Base-by-base conservation (phyloP, 2,888 invertebrate genomes). In the Trachelus iudaicus region DNA sequence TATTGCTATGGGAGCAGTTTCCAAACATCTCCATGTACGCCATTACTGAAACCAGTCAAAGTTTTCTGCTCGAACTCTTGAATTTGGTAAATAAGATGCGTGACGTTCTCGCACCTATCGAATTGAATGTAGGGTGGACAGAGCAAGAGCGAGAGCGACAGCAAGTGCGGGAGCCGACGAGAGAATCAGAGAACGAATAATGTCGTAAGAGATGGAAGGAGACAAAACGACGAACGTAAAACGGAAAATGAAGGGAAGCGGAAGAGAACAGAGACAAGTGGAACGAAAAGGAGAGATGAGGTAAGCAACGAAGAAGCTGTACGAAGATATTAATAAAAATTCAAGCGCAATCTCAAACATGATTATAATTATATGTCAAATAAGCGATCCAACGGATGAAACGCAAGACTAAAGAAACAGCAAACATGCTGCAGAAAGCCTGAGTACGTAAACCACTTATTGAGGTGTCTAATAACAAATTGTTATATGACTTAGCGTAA, bases 21-120 rank as follows among this genome's bases (percentile, higher is more conserved):
- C 97, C 97, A 89, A 97, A 96, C 95, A 98, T 97, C 93, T 98
- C 97, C 98, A 98, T 98, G 92, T 98, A 98, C 83, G 97, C 97
- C 96, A 97, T 97, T 89, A 98, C 98, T 97, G 94, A 85, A 93
- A 93, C 76, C 31, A 69, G 33, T 69, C 4, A 69, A 30, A 69
- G 12, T 69, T 30, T 30, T 33, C 30, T 6, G 40, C 1, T 40
- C 15, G 15, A 40, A 15, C 40, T 40, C 40, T 15, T 40, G 40
- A 4, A 40, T 40, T 15, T 40, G 15, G 15, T 15, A 40, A 15
- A 40, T 15, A 15, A 15, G 40, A 40, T 40, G 40, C 15, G 40
- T 15, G 4, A 40, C 15, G 4, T 40, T 40, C 15, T 40, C 6
- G 15, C 40, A 40, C 40, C 6, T 40, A 15, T 40, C 40, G 40